Evolutionary conservation across 2,888 invertebrate genomes (phyloP).

Genomic region (Cistogaster globosa): DNA sequence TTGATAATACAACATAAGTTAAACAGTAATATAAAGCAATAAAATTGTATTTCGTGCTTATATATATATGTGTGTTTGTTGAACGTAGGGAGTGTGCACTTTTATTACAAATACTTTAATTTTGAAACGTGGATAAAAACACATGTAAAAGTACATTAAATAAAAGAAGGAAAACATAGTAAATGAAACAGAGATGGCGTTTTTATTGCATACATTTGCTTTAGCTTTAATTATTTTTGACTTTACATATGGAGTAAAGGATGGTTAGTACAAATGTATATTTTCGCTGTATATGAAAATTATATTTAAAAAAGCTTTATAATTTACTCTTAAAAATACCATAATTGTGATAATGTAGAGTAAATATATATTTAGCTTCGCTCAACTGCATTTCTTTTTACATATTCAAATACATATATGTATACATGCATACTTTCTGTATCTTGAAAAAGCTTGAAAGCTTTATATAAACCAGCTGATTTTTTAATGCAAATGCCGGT

Average conservation of each 20-base stretch:
- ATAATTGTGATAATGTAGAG: background rate
- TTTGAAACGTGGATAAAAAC: background rate
- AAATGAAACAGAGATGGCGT: conserved; percentile 55
- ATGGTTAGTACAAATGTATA: conserved; percentile 58
- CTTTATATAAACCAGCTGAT: too few relatives aligned
- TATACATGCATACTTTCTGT: too few relatives aligned
- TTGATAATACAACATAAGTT: background rate
- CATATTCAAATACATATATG: too few relatives aligned
- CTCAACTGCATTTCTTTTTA: too few relatives aligned
- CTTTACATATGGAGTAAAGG: conserved; percentile 52
- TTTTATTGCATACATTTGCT: conserved; percentile 53
- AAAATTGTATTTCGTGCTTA: background rate
- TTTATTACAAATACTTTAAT: background rate
- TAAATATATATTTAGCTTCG: background rate
- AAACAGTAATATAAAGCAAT: background rate
- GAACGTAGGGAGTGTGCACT: conserved; percentile 46
- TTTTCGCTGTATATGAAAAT: background rate
- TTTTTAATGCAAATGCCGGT: too few relatives aligned
- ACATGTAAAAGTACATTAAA: conserved; percentile 3
- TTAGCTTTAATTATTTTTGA: conserved; percentile 53
- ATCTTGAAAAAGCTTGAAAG: too few relatives aligned
- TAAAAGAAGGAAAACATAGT: conserved; percentile 2
- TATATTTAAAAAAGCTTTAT: too few relatives aligned
- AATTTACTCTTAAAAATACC: too few relatives aligned
- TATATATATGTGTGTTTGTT: conserved; percentile 2